Conservation (phyloP, 1,140 invertebrate genomes). For the Eupeodes corollae region DNA sequence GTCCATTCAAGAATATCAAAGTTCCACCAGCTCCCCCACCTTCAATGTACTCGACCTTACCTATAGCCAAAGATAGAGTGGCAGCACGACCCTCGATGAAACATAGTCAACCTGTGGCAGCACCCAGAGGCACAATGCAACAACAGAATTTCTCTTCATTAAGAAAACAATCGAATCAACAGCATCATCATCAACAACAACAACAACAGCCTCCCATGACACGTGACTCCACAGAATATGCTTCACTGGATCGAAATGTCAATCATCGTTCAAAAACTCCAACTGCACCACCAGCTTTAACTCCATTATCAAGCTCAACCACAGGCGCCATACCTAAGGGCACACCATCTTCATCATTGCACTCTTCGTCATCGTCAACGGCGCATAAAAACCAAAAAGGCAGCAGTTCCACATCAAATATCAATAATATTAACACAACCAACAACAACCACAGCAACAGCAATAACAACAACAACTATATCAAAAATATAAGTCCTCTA, state of each 20-base stretch:
- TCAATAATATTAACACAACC: neutral
- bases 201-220: slow-evolving; percentile 8
- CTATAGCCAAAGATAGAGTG: too few species aligned
- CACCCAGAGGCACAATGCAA: too few species aligned
- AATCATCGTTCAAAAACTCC: slow-evolving; percentile 9
- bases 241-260: slow-evolving; percentile 24
- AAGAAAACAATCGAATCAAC: neutral
- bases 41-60: too few species aligned
- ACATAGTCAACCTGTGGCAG: too few species aligned
- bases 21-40: too few species aligned
- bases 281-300: neutral
- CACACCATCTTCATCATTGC: neutral
- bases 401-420: too few species aligned
- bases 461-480: neutral
- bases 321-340: slow-evolving; percentile 29
- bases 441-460: neutral
- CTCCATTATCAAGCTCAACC: neutral
- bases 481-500: neutral
- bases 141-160: too few species aligned
- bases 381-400: too few species aligned
- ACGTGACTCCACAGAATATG: slow-evolving; percentile 19
- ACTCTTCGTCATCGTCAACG: neutral
- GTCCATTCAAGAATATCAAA: too few species aligned
- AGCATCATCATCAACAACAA: slow-evolving; percentile 5
- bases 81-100: too few species aligned